These are phyloP conservation scores for Agonopterix alstromeriana DNA, from an alignment of 2,888 invertebrate genomes.

Conservation along the genomic window DNA sequence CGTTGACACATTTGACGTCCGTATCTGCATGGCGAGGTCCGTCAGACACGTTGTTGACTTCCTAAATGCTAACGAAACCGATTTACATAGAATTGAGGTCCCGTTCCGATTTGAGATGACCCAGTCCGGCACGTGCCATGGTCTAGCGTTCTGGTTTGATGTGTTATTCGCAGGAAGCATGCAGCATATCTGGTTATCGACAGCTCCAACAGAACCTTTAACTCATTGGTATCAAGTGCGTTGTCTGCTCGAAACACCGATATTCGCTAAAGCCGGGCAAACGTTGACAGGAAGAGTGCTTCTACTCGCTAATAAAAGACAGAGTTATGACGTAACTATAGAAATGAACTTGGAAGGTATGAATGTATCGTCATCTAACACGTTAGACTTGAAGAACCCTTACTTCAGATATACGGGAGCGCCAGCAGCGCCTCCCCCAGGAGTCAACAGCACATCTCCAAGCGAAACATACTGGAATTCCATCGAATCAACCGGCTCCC, in stretches of 20 bases:
- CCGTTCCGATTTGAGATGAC: slow-evolving; percentile 94
- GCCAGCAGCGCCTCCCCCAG: slow-evolving; percentile 94
- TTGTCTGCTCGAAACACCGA: slow-evolving; percentile 94
- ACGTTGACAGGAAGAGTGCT: slow-evolving; percentile 90
- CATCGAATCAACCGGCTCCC: slow-evolving; percentile 82
- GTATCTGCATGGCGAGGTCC: slow-evolving; percentile 97
- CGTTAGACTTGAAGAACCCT: slow-evolving; percentile 97
- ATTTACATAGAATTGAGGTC: slow-evolving; percentile 96
- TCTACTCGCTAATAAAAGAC: slow-evolving; percentile 94
- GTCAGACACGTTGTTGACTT: slow-evolving; percentile 96
- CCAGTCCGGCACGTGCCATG: slow-evolving; percentile 96
- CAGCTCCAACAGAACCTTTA: slow-evolving; percentile 97
- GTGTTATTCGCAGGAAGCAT: slow-evolving; percentile 91
- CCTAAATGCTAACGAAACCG: slow-evolving; percentile 92
- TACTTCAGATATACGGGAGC: slow-evolving; percentile 98
- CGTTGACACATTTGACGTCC: slow-evolving; percentile 98
- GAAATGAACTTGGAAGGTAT: slow-evolving; percentile 94
- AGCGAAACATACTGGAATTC: slow-evolving; percentile 95
- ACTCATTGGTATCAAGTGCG: slow-evolving; percentile 99
- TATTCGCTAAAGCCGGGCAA: slow-evolving; percentile 97
- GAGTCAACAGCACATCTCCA: slow-evolving; percentile 92
- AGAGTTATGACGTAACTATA: slow-evolving; percentile 99
- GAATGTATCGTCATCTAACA: slow-evolving; percentile 89
- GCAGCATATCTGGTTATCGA: slow-evolving; percentile 99
- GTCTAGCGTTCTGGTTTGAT: slow-evolving; percentile 99